Evolutionary conservation across 2,797 vertebrate species (phyloP).

Genomic region (Paratrypauchen microcephalus): DNA sequence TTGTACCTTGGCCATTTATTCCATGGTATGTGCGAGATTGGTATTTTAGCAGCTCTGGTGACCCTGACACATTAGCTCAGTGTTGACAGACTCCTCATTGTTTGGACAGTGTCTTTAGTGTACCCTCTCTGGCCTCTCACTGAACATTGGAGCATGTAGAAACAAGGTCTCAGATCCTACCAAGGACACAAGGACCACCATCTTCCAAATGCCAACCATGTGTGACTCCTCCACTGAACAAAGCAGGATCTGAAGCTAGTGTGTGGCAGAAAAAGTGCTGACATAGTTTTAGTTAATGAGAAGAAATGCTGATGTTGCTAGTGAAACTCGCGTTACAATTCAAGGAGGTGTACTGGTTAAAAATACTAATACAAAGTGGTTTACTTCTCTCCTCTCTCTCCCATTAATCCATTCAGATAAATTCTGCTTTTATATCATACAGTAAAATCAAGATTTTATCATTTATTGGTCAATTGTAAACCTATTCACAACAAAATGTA

Average conservation of each 20-base stretch:
- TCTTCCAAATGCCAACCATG: constrained; percentile 15
- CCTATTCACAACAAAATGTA: no score
- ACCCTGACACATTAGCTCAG: constrained; percentile 34
- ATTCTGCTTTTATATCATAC: background rate
- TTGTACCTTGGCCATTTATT: background rate
- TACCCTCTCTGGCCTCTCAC: constrained; percentile 23
- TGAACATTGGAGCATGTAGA: constrained; percentile 20
- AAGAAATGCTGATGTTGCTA: constrained; percentile 64
- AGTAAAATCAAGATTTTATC: no score
- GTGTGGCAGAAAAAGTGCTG: constrained; percentile 58
- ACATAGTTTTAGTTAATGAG: constrained; percentile 45
- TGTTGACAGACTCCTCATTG: constrained; percentile 42
- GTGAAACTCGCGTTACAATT: constrained; percentile 54
- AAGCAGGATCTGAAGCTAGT: constrained; percentile 33
- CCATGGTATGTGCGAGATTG: background rate
- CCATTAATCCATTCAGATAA: background rate
- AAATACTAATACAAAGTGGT: constrained; percentile 54
- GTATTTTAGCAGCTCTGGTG: constrained; percentile 37
- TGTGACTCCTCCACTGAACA: constrained; percentile 27
- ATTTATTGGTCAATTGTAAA: no score
- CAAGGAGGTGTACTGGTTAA: constrained; percentile 46
- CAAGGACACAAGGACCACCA: constrained; percentile 16
- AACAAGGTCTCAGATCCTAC: constrained; percentile 2
- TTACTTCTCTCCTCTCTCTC: background rate
- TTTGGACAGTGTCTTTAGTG: constrained; percentile 26